Conservation (phyloP, 2,797 vertebrate genomes). For the Aldrovandia affinis region DNA sequence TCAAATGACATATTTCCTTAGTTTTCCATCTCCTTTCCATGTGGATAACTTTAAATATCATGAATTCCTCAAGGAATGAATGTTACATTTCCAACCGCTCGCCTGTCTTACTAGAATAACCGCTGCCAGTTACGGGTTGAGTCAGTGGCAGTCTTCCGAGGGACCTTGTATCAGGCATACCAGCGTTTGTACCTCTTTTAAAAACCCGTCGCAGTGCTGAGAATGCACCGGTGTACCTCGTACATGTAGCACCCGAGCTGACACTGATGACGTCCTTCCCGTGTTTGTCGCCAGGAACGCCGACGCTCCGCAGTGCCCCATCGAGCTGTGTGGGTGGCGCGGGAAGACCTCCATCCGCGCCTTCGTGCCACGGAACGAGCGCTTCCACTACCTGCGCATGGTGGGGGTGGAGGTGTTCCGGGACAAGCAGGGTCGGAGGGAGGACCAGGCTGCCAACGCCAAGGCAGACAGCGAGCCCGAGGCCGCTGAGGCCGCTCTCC, state of each 20-base stretch:
- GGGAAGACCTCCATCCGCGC: slow-evolving; percentile 95
- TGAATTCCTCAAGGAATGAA: no score
- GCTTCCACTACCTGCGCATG: slow-evolving; percentile 94
- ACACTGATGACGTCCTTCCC: neutral
- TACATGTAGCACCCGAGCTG: neutral
- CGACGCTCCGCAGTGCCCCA: slow-evolving; percentile 84
- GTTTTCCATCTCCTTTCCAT: neutral
- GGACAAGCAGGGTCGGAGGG: slow-evolving; percentile 68
- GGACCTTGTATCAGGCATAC: neutral
- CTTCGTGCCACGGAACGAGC: slow-evolving; percentile 93
- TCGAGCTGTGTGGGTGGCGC: slow-evolving; percentile 95
- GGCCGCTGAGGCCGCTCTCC: neutral
- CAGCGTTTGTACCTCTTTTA: neutral
- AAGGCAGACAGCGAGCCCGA: slow-evolving; percentile 47
- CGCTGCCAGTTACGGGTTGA: neutral
- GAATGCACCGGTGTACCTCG: neutral
- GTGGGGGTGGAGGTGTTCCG: slow-evolving; percentile 89
- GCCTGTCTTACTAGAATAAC: no score
- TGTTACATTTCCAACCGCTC: no score
- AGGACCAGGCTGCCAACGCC: slow-evolving; percentile 55
- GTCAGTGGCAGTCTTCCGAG: neutral
- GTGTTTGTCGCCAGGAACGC: slow-evolving; percentile 70
- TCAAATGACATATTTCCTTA: neutral
- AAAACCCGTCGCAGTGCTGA: neutral
- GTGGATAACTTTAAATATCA: neutral